Base-by-base conservation (phyloP, 2,113 vertebrate species). In the Ivindomyrus marchei region DNA sequence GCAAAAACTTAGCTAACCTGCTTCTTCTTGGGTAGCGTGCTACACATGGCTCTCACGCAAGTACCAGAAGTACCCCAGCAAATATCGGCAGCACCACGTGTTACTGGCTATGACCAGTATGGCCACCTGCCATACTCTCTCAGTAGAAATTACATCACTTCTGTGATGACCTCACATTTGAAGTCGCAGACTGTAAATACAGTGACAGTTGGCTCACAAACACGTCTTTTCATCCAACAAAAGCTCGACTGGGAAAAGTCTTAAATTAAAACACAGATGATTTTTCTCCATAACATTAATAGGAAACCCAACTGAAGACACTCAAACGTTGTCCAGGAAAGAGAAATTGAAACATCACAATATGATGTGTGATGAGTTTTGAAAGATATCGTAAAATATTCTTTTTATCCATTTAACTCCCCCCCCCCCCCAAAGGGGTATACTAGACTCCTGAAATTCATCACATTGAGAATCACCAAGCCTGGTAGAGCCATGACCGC, bases 401-500 rank as follows among this genome's bases (percentile, higher is more conserved):
- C 36, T 80, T 80, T 80, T 80, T 80, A 36, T 42, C 36, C 70
- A 31, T 31, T 74, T 74, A 74, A 74, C 2, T 3, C 2, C 7
- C 21, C n/a, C 31, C 31, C 31, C 31, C 31, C 31, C n/a, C 10
- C 31, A 11, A 77, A 17, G n/a, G n/a, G n/a, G 31, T 77, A 36
- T 24, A 19, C n/a, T n/a, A 46, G 3, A 19, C n/a, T 49, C 47
- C 45, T 13, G 15, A 85, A 15, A 85, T 50, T 47, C 47, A 47
- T 50, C 70, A 17, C 13, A 13, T 7, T 80, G 74, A 7, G 36
- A 42, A 19, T 42, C 74, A 77, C 87, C 11, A 80, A 88, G 90
- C 58, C 88, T 83, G 85, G 83, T 89, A 90, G 31, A 80, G n/a
- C 85, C 36, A 24, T 10, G 87, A 58, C 70, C 47, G 39, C 49